Evolutionary conservation across 1,140 invertebrate genomes (phyloP), one percentile per base, ranked within the genome.

Genomic region (Drosophila erecta): DNA sequence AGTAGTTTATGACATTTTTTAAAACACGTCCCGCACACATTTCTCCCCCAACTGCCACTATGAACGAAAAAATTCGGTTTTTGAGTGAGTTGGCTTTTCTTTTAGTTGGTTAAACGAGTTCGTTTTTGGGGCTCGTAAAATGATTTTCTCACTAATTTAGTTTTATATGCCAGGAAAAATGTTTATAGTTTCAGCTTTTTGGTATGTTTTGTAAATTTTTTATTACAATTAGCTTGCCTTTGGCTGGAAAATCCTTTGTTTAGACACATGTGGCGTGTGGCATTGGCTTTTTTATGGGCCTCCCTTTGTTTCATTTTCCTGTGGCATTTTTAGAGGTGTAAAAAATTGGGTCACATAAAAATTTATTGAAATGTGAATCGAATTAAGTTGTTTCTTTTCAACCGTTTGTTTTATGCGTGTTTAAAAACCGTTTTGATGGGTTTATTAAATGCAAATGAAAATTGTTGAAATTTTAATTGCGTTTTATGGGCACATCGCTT

Each of bases 391-490:
- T 80, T 64, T 44, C 24, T 41, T 15, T 43, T 24, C 27, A 27
- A 10, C 15, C 38, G 8, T 20, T n/a, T 43, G 27, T 61, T 81
- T 64, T 67, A 83, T 75, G 75, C 37, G 49, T 67, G 59, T 65
- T 76, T 58, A 40, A 59, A 76, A 76, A 53, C 38, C 50, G 47
- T 72, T 72, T 81, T 89, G 71, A 87, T 83, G 83, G 75, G 79
- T 87, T 89, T 87, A 87, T 87, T 87, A 87, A 87, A 87, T 87
- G 83, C 79, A 87, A 87, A 87, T 87, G 67, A 87, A 83, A 87
- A 89, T 89, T 69, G 65, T 87, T 79, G 47, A 83, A 87, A 81
- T 76, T 80, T 86, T 87, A 87, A 87, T 87, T 87, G 76, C 53
- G 59, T 83, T 87, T 89, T 87, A 87, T 89, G 76, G 40, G 46